phyloP scores from a whole-genome alignment of 2,797 vertebrate species.

The Gymnoscopelus microlampas region DNA sequence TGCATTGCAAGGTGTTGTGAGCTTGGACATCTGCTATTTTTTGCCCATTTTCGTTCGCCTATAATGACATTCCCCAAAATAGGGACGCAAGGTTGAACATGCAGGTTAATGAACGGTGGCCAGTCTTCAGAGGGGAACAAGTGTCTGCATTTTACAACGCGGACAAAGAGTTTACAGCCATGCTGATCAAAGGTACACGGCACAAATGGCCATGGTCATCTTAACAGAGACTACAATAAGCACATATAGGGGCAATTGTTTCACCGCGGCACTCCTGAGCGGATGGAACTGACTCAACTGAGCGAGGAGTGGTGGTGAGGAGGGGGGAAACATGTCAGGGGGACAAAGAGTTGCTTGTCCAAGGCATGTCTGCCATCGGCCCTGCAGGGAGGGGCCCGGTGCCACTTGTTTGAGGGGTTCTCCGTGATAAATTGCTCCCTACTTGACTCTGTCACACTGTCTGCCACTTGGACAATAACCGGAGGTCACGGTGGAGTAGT shows the following conservation, averaged over 20 bases:
- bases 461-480: constrained; percentile 79
- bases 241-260: constrained; percentile 36
- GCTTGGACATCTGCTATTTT: too few species aligned
- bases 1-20: too few species aligned
- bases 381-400: constrained; percentile 54
- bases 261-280: constrained; percentile 48
- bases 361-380: constrained; percentile 62
- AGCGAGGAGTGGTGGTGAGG: constrained; percentile 62
- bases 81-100: too few species aligned
- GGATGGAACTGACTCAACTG: constrained; percentile 40
- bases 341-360: constrained; percentile 82
- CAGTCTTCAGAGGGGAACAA: constrained; percentile 41
- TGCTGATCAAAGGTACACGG: constrained; percentile 62
- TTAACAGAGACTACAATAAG: constrained; percentile 57
- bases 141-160: constrained; percentile 59
- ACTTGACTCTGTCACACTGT: constrained; percentile 83
- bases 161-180: constrained; percentile 57
- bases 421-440: constrained; percentile 81
- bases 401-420: constrained; percentile 78
- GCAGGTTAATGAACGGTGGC: constrained; percentile 39
- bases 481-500: constrained; percentile 67
- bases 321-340: constrained; percentile 64
- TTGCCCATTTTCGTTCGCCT: too few species aligned
- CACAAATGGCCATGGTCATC: constrained; percentile 39
- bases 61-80: too few species aligned